Percentiles rank a stretch among this genome's conserved stretches.
These are phyloP conservation scores for Arenaria interpres DNA, from an alignment of 2,113 vertebrate species.

Conservation along the genomic window DNA sequence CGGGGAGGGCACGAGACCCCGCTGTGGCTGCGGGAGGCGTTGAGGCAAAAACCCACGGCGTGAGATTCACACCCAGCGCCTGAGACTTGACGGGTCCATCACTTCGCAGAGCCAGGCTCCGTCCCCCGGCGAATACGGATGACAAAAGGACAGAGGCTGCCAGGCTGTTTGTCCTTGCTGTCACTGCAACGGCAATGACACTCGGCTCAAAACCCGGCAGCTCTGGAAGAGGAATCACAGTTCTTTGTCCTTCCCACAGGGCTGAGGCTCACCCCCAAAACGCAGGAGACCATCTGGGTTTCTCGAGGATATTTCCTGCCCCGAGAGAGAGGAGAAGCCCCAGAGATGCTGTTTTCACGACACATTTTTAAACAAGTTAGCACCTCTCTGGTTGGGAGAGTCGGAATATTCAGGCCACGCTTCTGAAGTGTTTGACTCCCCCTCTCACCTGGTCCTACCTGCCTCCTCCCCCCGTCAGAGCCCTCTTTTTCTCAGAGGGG, in stretches of 20 bases:
- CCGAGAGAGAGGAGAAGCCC: not conserved
- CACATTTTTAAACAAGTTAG: not conserved
- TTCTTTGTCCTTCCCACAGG: not conserved
- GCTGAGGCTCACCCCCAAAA: not conserved
- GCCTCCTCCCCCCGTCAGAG: not conserved
- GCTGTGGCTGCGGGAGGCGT: not conserved
- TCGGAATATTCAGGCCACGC: accelerated
- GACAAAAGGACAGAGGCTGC: slow-evolving; percentile 8
- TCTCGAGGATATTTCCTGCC: not conserved
- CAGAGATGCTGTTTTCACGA: not conserved
- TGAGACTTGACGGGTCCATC: not conserved
- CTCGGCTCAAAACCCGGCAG: not conserved
- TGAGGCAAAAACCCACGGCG: not conserved
- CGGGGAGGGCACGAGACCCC: not conserved
- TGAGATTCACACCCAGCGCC: not conserved
- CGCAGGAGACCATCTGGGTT: not conserved
- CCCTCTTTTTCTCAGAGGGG: not conserved
- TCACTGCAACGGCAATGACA: not conserved
- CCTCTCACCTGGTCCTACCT: not conserved
- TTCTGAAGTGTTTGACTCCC: not conserved
- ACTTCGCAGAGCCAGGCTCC: not conserved
- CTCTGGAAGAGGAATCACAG: not conserved
- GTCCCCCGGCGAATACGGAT: accelerated
- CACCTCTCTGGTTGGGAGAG: not conserved
- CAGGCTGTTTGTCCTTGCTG: not conserved